These are phyloP conservation scores for Iphiclides podalirius DNA, from an alignment of 2,888 invertebrate genomes.

Conservation along the genomic window DNA sequence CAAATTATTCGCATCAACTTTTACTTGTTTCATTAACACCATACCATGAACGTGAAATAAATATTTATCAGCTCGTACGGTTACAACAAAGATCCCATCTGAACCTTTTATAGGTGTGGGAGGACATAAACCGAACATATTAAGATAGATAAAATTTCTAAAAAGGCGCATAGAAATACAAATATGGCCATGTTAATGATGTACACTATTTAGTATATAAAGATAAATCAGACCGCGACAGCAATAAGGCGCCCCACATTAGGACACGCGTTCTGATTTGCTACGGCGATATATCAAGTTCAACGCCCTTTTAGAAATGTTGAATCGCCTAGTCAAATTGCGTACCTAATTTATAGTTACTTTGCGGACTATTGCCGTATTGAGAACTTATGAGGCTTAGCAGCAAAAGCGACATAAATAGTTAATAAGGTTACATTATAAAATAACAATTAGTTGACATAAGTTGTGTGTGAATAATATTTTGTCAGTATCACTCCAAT, in stretches of 20 bases:
- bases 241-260: slow-evolving; percentile 21
- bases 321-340: neutral
- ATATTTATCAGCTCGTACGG: neutral
- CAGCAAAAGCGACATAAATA: neutral
- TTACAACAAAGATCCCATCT: neutral
- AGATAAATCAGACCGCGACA: slow-evolving; percentile 4
- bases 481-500: neutral
- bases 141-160: neutral
- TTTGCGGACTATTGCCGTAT: neutral
- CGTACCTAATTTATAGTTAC: neutral
- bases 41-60: slow-evolving; percentile 23
- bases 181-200: slow-evolving; percentile 3
- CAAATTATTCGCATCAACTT: slow-evolving; percentile 70
- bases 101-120: neutral
- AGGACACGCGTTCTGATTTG: slow-evolving; percentile 9
- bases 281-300: neutral
- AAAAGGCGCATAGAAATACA: slow-evolving; percentile 6
- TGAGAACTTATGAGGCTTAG: neutral
- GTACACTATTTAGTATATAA: slow-evolving; percentile 12
- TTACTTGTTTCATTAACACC: slow-evolving; percentile 40
- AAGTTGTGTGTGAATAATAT: neutral
- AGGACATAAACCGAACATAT: neutral
- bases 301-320: neutral
- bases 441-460: neutral
- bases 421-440: neutral